A percentile compares a stretch with the other conserved stretches of the same genome.
phyloP scores from a whole-genome alignment of 2,888 invertebrate genomes.

The Cheilosia urbana region DNA sequence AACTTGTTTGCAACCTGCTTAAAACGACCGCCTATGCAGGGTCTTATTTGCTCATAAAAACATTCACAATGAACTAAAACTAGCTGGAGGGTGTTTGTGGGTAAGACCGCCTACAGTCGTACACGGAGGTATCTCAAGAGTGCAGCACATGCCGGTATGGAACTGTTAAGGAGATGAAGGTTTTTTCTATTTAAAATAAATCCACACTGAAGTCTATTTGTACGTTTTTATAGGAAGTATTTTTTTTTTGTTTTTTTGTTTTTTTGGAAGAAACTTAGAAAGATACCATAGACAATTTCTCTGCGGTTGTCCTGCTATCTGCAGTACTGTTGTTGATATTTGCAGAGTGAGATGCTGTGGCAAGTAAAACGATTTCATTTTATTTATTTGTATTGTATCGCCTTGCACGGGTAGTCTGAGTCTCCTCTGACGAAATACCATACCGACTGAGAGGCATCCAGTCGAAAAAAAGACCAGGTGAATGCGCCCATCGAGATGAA shows the following conservation, averaged over 20 bases:
- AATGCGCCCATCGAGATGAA: conserved; percentile 26
- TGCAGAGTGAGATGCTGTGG: conserved; percentile 29
- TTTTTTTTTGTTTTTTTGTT: neutral
- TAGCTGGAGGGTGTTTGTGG: neutral
- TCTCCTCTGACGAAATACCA: neutral
- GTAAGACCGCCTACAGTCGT: neutral
- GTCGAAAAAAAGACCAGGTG: conserved; percentile 11
- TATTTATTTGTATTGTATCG: conserved; percentile 45
- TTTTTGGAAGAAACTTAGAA: conserved; percentile 2
- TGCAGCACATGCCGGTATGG: conserved; percentile 23
- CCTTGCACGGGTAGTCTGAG: neutral
- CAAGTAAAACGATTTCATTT: conserved; percentile 42
- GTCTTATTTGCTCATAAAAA: conserved; percentile 27
- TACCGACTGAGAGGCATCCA: neutral
- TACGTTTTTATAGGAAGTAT: neutral
- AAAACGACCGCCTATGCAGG: conserved; percentile 5
- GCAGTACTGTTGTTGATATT: conserved; percentile 28
- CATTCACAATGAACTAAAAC: neutral
- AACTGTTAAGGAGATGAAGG: conserved; percentile 55
- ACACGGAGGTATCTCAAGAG: conserved; percentile 8
- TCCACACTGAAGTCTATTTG: conserved; percentile 24
- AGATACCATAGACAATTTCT: conserved; percentile 1
- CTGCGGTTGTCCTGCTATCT: conserved; percentile 22
- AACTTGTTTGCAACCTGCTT: conserved; percentile 42
- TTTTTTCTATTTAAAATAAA: conserved; percentile 46